Conservation (phyloP, 2,888 invertebrate species). For the Pseudolycoriella hygida region DNA sequence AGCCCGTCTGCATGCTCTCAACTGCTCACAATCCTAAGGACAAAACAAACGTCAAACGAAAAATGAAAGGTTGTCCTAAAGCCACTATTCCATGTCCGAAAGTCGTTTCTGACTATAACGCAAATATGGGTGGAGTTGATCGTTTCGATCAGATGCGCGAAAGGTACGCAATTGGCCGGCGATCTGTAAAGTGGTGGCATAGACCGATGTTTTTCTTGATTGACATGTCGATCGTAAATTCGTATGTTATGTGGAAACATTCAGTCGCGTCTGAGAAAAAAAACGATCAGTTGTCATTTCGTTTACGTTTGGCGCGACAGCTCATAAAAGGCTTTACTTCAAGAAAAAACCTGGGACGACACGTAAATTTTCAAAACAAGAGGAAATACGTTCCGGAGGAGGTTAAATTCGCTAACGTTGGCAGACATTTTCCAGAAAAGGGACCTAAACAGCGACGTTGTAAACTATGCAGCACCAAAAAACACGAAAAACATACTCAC, state of each 20-base stretch:
- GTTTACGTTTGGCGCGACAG: neutral
- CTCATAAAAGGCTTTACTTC: neutral
- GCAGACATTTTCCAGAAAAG: neutral
- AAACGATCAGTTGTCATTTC: neutral
- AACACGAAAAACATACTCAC: neutral
- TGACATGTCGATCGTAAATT: neutral
- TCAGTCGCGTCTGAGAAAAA: neutral
- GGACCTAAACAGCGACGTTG: neutral
- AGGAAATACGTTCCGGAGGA: neutral
- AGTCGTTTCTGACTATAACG: neutral
- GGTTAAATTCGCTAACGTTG: neutral
- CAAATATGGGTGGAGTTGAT: neutral
- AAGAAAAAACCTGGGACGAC: neutral
- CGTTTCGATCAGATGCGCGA: neutral
- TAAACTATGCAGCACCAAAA: neutral
- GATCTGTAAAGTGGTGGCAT: conserved; percentile 2
- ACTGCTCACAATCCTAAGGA: neutral
- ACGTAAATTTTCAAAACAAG: neutral
- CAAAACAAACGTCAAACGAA: neutral
- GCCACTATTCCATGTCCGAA: neutral
- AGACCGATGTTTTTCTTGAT: neutral
- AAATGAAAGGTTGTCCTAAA: neutral
- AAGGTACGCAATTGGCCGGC: neutral
- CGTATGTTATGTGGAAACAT: neutral
- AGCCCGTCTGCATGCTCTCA: neutral